A percentile compares a stretch with the other conserved stretches of the same genome.
phyloP scores from a whole-genome alignment of 2,888 invertebrate genomes.

The Hemicrepidius hirtus region DNA sequence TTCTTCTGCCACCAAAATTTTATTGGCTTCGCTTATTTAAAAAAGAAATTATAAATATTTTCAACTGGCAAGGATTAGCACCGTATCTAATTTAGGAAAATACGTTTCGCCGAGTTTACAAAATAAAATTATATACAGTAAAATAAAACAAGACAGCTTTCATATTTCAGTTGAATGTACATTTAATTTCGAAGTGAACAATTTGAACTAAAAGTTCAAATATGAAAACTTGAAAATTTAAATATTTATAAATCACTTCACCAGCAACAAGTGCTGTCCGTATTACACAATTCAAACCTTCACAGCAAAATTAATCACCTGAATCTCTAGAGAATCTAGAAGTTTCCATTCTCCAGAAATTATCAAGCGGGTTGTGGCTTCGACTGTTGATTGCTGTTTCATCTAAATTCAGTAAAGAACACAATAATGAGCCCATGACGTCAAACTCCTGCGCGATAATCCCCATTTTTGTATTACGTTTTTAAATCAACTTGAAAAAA shows the following conservation, averaged over 20 bases:
- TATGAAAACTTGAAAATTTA: not conserved
- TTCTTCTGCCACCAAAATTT: no score
- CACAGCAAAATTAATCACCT: conserved; percentile 3
- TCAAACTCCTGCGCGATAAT: not conserved
- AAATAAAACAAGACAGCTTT: no score
- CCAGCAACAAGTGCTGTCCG: not conserved
- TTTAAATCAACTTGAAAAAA: no score
- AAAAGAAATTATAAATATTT: no score
- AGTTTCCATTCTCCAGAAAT: conserved; percentile 3
- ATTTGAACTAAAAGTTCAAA: not conserved
- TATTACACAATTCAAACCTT: not conserved
- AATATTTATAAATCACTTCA: conserved; percentile 4
- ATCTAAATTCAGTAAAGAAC: not conserved
- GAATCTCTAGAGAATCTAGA: not conserved
- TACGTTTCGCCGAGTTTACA: no score
- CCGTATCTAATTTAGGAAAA: no score
- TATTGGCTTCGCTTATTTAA: no score
- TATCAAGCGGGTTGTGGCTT: not conserved
- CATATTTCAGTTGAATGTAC: no score
- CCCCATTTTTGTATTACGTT: no score
- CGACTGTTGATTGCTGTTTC: conserved; percentile 4
- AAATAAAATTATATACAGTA: no score
- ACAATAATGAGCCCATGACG: not conserved
- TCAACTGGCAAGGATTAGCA: no score
- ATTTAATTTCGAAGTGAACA: no score